These are phyloP conservation scores for Aethes cnicana DNA, from an alignment of 2,888 invertebrate genomes.

Conservation along the genomic window DNA sequence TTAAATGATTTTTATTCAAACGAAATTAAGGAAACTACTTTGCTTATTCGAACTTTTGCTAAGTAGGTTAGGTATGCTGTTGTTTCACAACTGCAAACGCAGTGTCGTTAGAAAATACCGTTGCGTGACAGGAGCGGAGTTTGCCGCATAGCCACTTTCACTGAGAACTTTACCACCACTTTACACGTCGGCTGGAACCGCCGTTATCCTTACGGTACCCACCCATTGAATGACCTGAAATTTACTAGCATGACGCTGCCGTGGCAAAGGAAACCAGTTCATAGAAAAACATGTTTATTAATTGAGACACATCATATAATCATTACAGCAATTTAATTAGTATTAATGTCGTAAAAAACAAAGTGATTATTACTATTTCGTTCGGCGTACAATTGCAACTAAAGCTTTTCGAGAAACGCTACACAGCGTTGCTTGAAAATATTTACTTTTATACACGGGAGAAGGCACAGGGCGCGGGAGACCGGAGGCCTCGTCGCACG, in stretches of 20 bases:
- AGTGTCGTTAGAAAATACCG: constrained; percentile 5
- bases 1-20: background rate
- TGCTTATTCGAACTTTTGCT: no score
- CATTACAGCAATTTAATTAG: constrained; percentile 78
- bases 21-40: no score
- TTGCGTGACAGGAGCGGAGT: constrained; percentile 35
- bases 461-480: constrained; percentile 72
- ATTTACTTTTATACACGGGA: constrained; percentile 58
- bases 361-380: constrained; percentile 70
- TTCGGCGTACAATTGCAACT: constrained; percentile 72
- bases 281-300: constrained; percentile 79
- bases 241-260: constrained; percentile 31
- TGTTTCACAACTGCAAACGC: constrained; percentile 18
- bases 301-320: constrained; percentile 64
- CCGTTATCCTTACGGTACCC: constrained; percentile 30
- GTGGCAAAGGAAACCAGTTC: constrained; percentile 47
- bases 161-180: no score
- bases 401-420: constrained; percentile 54
- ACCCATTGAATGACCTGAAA: background rate
- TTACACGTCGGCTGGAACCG: no score
- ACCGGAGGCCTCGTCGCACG: constrained; percentile 52
- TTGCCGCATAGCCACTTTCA: constrained; percentile 31
- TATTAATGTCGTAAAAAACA: constrained; percentile 73
- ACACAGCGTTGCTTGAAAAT: constrained; percentile 64
- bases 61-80: no score